Conservation (phyloP, 2,888 invertebrate genomes). For the Drosophila pegasa region DNA sequence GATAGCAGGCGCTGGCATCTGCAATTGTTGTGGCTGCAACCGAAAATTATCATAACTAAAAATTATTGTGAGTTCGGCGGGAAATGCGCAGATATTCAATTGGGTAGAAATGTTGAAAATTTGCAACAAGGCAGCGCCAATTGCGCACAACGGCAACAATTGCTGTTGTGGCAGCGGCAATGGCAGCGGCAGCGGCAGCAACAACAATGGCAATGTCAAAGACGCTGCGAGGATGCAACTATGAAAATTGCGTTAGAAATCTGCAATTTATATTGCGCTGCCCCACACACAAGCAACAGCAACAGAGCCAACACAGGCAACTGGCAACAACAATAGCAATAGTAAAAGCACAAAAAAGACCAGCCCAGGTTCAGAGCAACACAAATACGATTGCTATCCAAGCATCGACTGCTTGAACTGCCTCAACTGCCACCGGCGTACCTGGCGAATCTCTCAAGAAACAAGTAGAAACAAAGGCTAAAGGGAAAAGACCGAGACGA, state of each 20-base stretch:
- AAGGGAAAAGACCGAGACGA: not conserved
- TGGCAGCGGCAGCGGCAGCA: conserved; percentile 34
- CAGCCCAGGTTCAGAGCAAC: conserved; percentile 55
- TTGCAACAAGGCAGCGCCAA: conserved; percentile 79
- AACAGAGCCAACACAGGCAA: too few species aligned
- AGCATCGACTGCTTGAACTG: conserved; percentile 57
- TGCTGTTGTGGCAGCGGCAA: conserved; percentile 35
- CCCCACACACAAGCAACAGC: conserved; percentile 52
- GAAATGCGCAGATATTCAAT: conserved; percentile 62
- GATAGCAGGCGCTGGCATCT: conserved; percentile 43
- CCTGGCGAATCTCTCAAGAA: conserved; percentile 57
- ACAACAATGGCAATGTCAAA: conserved; percentile 78
- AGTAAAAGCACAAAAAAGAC: conserved; percentile 29
- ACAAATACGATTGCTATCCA: conserved; percentile 63
- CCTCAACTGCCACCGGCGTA: conserved; percentile 60
- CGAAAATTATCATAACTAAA: conserved; percentile 77
- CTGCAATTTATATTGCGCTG: conserved; percentile 81
- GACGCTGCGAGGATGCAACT: conserved; percentile 69
- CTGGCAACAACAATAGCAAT: conserved; percentile 28
- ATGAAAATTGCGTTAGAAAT: conserved; percentile 82
- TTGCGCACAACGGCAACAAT: conserved; percentile 51
- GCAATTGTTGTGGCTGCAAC: conserved; percentile 64
- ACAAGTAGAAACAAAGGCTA: conserved; percentile 13
- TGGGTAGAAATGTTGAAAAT: conserved; percentile 71
- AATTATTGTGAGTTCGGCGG: conserved; percentile 68